Percentiles rank a stretch among this genome's conserved stretches.
phyloP scores from a whole-genome alignment of 2,888 invertebrate genomes.

The Leucophenga maculata region DNA sequence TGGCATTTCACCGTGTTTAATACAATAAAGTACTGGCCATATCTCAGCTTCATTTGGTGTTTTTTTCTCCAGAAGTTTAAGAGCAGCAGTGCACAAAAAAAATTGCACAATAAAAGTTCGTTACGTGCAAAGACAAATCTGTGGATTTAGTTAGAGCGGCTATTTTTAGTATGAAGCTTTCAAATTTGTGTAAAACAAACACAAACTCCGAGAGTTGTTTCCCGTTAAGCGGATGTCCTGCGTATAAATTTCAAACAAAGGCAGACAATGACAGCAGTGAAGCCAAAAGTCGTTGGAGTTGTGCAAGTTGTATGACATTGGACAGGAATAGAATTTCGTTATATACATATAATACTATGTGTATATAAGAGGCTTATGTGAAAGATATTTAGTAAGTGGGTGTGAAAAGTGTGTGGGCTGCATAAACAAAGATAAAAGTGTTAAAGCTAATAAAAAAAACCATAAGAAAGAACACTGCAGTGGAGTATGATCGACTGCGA shows the following conservation, averaged over 20 bases:
- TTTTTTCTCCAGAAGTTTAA: too few relatives aligned
- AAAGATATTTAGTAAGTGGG: background rate
- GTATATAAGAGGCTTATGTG: conserved; percentile 10
- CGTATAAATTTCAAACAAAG: background rate
- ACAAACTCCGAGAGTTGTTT: background rate
- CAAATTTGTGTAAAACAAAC: background rate
- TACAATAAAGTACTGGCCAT: too few relatives aligned
- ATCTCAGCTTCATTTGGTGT: too few relatives aligned
- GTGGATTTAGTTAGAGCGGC: background rate
- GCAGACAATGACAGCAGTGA: background rate
- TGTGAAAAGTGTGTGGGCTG: background rate
- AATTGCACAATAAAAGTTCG: too few relatives aligned
- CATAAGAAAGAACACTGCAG: too few relatives aligned
- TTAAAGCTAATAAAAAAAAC: conserved; percentile 10
- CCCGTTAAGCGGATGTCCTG: conserved; percentile 6
- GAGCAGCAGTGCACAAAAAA: too few relatives aligned
- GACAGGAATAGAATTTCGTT: conserved; percentile 16
- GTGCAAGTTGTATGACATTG: background rate
- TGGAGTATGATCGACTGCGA: too few relatives aligned
- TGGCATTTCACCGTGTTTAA: too few relatives aligned
- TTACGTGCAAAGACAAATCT: conserved; percentile 3
- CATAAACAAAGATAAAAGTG: conserved; percentile 22
- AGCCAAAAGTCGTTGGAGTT: background rate
- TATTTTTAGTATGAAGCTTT: conserved; percentile 17
- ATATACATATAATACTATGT: background rate